Conservation (phyloP, 2,888 invertebrate species). For the Limnephilus rhombicus region DNA sequence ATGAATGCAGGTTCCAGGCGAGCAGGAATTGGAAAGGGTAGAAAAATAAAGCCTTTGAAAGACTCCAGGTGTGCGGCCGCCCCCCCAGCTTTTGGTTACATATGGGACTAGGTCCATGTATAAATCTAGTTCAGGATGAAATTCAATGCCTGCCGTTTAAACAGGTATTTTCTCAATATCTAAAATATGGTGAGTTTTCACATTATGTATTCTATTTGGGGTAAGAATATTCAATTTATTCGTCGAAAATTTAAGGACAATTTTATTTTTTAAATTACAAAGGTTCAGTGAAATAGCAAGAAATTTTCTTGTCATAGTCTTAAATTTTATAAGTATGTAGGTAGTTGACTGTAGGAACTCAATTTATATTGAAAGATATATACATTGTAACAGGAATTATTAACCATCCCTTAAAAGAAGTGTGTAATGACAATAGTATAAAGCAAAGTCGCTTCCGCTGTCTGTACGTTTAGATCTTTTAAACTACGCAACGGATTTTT, state of each 20-base stretch:
- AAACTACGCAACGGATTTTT: too few species aligned
- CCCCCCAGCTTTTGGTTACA: neutral
- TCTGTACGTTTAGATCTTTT: too few species aligned
- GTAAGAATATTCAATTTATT: neutral
- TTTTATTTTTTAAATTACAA: neutral
- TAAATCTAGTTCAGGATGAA: constrained; percentile 42
- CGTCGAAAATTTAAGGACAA: neutral
- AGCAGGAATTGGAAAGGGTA: constrained; percentile 8
- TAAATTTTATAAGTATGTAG: neutral
- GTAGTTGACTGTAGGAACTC: neutral
- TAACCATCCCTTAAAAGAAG: too few species aligned
- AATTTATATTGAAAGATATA: neutral
- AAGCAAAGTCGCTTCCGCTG: too few species aligned
- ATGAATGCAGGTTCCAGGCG: constrained; percentile 61
- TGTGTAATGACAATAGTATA: too few species aligned
- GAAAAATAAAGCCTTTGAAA: constrained; percentile 45
- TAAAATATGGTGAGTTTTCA: constrained; percentile 17
- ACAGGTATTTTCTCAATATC: constrained; percentile 18
- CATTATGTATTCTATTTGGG: constrained; percentile 24
- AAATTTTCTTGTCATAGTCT: neutral
- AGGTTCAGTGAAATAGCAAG: neutral
- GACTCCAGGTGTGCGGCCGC: constrained; percentile 55
- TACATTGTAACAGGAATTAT: too few species aligned
- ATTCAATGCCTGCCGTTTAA: constrained; percentile 37
- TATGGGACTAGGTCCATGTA: constrained; percentile 8